Conservation (phyloP, 92 coral and sea anemone species). For the Phymanthus crucifer region DNA sequence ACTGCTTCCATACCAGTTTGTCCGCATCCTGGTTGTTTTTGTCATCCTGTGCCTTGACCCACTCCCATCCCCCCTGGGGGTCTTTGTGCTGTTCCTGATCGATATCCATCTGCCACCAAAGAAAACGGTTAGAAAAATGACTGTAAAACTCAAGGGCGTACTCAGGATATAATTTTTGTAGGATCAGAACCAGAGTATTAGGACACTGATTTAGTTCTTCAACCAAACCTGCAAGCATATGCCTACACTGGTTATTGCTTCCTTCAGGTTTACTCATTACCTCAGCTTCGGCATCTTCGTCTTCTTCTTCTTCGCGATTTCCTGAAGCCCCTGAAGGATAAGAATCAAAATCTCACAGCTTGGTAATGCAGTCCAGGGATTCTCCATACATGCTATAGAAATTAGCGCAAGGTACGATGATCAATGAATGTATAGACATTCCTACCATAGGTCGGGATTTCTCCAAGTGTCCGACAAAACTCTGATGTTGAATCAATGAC, state of each 20-base stretch:
- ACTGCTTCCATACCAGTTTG: constrained; percentile 15
- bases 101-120: constrained; percentile 86
- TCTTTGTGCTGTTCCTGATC: constrained; percentile 70
- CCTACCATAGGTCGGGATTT: constrained; percentile 93
- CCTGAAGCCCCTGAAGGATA: constrained; percentile 50
- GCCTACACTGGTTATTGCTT: too few relatives aligned
- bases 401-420: too few relatives aligned
- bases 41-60: constrained; percentile 88
- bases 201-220: too few relatives aligned
- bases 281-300: constrained; percentile 44
- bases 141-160: too few relatives aligned
- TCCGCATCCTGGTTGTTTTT: constrained; percentile 69
- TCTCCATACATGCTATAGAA: not conserved
- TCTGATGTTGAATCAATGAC: constrained; percentile 97
- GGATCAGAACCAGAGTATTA: too few relatives aligned
- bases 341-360: not conserved
- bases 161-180: too few relatives aligned
- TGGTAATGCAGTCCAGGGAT: not conserved
- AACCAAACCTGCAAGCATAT: too few relatives aligned
- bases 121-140: not conserved
- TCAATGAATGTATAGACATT: not conserved
- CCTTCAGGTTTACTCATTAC: not conserved
- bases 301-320: constrained; percentile 60
- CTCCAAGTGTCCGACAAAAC: constrained; percentile 97
- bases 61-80: constrained; percentile 97